Conservation (phyloP, 2,797 vertebrate species). For the Mus minutoides region DNA sequence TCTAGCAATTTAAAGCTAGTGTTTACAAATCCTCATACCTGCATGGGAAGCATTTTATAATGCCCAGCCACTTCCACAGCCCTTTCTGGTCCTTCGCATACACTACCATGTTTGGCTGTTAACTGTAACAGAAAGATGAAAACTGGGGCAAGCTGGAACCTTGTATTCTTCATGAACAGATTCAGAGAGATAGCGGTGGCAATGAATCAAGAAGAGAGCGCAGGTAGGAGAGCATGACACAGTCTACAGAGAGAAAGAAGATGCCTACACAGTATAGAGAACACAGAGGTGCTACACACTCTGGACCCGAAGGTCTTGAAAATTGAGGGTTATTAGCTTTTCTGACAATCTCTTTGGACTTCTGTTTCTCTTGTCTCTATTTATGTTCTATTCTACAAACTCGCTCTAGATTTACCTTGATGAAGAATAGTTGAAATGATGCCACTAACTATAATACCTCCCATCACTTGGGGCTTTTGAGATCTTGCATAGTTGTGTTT, state of each 20-base stretch:
- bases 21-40: background rate
- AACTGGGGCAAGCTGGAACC: background rate
- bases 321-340: background rate
- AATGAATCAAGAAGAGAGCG: background rate
- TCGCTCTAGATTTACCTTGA: background rate
- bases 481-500: background rate
- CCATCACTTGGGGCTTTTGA: background rate
- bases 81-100: background rate
- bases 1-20: background rate
- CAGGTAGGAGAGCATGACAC: background rate
- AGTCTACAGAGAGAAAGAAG: background rate
- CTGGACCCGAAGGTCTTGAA: background rate
- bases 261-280: background rate
- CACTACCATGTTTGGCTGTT: background rate
- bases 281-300: background rate
- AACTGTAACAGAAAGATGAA: background rate
- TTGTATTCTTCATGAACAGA: background rate
- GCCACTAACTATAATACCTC: background rate
- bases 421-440: background rate
- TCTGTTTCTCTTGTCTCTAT: background rate
- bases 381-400: background rate
- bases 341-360: background rate
- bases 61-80: background rate
- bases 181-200: background rate
- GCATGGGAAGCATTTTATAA: background rate